phyloP scores from a whole-genome alignment of 2,113 vertebrate genomes.

The Morone saxatilis region DNA sequence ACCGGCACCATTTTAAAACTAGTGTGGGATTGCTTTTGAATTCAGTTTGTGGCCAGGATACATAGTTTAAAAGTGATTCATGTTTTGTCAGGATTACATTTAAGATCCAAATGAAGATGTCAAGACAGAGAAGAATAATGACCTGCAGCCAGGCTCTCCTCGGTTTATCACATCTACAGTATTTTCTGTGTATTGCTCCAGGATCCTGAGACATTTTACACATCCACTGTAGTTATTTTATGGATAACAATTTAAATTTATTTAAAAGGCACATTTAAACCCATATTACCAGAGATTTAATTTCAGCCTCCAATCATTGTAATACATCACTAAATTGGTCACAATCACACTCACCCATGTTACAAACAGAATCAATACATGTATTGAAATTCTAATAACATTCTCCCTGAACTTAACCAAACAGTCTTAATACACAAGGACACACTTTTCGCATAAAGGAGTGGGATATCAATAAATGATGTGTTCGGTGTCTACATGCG shows the following conservation, averaged over 20 bases:
- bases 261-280: neutral
- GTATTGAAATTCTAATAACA: too few species aligned
- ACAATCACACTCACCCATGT: rapidly evolving
- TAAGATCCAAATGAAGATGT: neutral
- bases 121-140: neutral
- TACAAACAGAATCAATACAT: too few species aligned
- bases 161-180: neutral
- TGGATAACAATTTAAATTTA: neutral
- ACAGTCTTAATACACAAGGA: neutral
- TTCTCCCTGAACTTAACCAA: neutral
- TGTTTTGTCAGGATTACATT: neutral
- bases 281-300: neutral
- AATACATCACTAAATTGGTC: neutral
- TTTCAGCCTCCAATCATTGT: neutral
- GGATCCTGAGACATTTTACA: neutral
- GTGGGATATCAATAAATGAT: neutral
- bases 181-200: too few species aligned
- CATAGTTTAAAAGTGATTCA: neutral
- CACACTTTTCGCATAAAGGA: neutral
- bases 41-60: neutral
- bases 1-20: neutral
- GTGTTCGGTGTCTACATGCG: neutral
- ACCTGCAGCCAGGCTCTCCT: neutral
- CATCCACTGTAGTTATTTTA: neutral
- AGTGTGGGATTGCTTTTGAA: neutral